A percentile compares a stretch with the other conserved stretches of the same genome.
phyloP scores from a whole-genome alignment of 1,140 invertebrate species.

The Saccostrea glomerata region DNA sequence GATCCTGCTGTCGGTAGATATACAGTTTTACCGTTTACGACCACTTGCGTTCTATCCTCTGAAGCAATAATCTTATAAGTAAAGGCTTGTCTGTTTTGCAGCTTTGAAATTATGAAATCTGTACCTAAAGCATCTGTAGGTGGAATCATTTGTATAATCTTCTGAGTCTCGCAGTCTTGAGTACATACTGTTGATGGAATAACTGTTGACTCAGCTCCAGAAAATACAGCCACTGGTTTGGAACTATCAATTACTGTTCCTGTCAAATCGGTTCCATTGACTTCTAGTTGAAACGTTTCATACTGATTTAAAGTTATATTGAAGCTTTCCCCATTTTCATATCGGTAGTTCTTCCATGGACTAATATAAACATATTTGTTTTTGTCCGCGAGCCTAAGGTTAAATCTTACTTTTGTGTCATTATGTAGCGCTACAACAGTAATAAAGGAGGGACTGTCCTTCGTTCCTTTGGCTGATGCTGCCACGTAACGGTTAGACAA shows the following conservation, averaged over 20 bases:
- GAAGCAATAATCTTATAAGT: not conserved
- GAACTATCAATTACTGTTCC: slow-evolving; percentile 39
- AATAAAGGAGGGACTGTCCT: slow-evolving; percentile 26
- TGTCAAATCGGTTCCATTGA: slow-evolving; percentile 42
- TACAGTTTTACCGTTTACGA: not conserved
- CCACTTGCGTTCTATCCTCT: not conserved
- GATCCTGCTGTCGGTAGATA: not conserved
- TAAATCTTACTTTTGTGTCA: slow-evolving; percentile 51
- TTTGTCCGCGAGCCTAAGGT: not conserved
- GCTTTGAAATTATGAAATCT: slow-evolving; percentile 1
- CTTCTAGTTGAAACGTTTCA: slow-evolving; percentile 59
- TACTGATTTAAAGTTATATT: slow-evolving; percentile 52
- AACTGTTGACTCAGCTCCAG: slow-evolving; percentile 41
- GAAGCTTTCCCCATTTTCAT: slow-evolving; percentile 54
- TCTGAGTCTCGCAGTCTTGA: not conserved
- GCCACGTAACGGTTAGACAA: slow-evolving; percentile 5
- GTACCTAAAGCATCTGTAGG: not conserved
- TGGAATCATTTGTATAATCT: slow-evolving; percentile 6
- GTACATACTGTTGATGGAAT: slow-evolving; percentile 2
- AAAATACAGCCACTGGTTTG: slow-evolving; percentile 42
- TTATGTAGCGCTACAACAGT: slow-evolving; percentile 51
- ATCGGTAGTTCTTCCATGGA: slow-evolving; percentile 52
- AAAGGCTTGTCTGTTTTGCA: not conserved
- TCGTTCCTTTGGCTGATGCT: not conserved
- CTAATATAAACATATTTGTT: slow-evolving; percentile 16